Evolutionary conservation across 2,888 invertebrate genomes (phyloP).

Genomic region (Leistus spinibarbis): DNA sequence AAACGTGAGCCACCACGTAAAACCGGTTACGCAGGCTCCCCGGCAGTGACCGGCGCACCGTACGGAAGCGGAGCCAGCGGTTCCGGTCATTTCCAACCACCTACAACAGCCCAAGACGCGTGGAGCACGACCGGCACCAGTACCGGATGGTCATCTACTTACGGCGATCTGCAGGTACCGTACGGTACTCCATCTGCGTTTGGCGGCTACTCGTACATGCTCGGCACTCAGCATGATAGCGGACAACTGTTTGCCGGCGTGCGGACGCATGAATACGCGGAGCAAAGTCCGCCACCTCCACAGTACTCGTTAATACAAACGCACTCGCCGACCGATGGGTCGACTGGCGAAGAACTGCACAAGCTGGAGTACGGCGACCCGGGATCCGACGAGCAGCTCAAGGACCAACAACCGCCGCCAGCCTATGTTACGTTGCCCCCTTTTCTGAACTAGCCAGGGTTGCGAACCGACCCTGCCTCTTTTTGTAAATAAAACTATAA

Average conservation of each 20-base stretch:
- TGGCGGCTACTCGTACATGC: constrained; percentile 66
- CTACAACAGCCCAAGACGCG: constrained; percentile 20
- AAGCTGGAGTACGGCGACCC: constrained; percentile 58
- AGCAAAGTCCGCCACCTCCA: constrained; percentile 68
- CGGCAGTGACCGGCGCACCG: constrained; percentile 30
- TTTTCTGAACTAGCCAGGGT: constrained; percentile 71
- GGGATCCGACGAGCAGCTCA: constrained; percentile 53
- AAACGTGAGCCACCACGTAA: constrained; percentile 93
- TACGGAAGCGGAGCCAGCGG: constrained; percentile 16
- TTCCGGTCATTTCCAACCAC: constrained; percentile 51
- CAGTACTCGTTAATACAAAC: constrained; percentile 71
- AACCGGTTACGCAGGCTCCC: constrained; percentile 61
- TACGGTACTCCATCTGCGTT: constrained; percentile 63
- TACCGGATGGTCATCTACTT: constrained; percentile 54
- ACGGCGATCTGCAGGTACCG: constrained; percentile 33
- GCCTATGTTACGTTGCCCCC: constrained; percentile 75
- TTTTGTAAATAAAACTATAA: constrained; percentile 27
- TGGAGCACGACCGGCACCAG: constrained; percentile 47
- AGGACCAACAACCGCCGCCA: constrained; percentile 57
- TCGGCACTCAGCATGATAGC: constrained; percentile 70
- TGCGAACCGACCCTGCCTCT: constrained; percentile 33
- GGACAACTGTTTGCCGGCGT: constrained; percentile 70
- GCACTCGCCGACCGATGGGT: constrained; percentile 67
- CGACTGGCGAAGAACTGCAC: constrained; percentile 65
- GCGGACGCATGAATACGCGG: constrained; percentile 69